phyloP scores from a whole-genome alignment of 2,113 vertebrate species.

The Holacanthus passer region DNA sequence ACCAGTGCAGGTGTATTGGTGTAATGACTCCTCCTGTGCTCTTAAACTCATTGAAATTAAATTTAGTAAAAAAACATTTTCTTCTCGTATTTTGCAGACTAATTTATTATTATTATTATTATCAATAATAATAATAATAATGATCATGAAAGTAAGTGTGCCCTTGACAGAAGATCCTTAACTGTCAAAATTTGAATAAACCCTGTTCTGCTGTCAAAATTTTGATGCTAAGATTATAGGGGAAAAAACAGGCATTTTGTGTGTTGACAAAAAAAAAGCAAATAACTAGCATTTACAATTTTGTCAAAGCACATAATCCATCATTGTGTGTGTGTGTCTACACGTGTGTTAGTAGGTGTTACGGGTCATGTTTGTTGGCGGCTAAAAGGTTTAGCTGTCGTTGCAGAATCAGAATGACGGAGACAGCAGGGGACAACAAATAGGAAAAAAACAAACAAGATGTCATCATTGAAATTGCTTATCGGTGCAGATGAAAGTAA shows the following conservation, averaged over 20 bases:
- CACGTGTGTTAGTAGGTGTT: slow-evolving; percentile 27
- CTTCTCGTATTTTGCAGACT: neutral
- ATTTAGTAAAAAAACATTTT: neutral
- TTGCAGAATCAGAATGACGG: slow-evolving; percentile 45
- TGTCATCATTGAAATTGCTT: slow-evolving; percentile 79
- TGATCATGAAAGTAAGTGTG: slow-evolving; percentile 35
- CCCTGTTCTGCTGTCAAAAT: neutral
- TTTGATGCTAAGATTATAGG: slow-evolving; percentile 60
- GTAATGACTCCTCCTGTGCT: too few relatives aligned
- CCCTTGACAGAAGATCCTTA: slow-evolving; percentile 64
- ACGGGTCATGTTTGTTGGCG: slow-evolving; percentile 43
- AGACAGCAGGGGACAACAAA: slow-evolving; percentile 51
- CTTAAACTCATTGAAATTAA: too few relatives aligned
- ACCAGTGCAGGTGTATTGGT: too few relatives aligned
- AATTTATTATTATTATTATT: too few relatives aligned
- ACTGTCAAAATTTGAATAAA: slow-evolving; percentile 59
- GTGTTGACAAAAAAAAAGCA: too few relatives aligned
- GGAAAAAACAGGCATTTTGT: slow-evolving; percentile 8
- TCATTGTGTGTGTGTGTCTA: slow-evolving; percentile 18
- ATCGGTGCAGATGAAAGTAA: slow-evolving; percentile 79
- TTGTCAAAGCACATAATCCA: slow-evolving; percentile 22
- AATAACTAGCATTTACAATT: slow-evolving; percentile 25
- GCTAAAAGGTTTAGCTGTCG: slow-evolving; percentile 68
- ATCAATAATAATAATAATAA: neutral
- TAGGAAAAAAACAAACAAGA: slow-evolving; percentile 63